phyloP scores from a whole-genome alignment of 2,113 vertebrate species.

The Hemiscyllium ocellatum region DNA sequence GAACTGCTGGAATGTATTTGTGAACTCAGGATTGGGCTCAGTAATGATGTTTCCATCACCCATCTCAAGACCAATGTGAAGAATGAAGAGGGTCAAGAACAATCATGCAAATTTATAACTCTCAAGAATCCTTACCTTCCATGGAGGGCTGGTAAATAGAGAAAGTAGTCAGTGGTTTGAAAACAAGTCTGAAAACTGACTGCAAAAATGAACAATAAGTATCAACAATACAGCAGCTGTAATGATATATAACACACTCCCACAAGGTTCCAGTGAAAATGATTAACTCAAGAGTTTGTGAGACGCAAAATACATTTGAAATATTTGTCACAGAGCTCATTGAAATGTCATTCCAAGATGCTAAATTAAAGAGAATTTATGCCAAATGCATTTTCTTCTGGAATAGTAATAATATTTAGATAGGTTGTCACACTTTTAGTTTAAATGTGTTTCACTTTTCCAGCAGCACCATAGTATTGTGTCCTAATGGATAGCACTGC shows the following conservation, averaged over 20 bases:
- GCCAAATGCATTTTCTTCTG: background rate
- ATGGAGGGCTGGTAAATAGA: background rate
- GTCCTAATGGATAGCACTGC: background rate
- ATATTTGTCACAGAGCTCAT: background rate
- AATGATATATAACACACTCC: background rate
- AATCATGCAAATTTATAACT: background rate
- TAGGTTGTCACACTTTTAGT: background rate
- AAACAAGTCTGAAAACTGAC: background rate
- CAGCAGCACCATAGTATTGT: background rate
- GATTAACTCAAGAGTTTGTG: background rate
- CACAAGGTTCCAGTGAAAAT: background rate
- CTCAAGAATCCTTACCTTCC: background rate
- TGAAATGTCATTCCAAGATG: background rate
- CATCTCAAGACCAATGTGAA: background rate
- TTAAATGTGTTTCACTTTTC: background rate
- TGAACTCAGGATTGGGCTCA: background rate
- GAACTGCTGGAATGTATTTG: background rate
- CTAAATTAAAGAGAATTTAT: background rate
- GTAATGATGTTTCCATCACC: background rate
- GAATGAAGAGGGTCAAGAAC: background rate
- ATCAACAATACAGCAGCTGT: background rate
- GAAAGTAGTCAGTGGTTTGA: background rate
- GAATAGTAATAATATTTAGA: background rate
- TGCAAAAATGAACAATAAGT: background rate
- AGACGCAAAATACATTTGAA: background rate